phyloP scores from a whole-genome alignment of 92 coral and sea anemone species.

The Epizoanthus scotinus region DNA sequence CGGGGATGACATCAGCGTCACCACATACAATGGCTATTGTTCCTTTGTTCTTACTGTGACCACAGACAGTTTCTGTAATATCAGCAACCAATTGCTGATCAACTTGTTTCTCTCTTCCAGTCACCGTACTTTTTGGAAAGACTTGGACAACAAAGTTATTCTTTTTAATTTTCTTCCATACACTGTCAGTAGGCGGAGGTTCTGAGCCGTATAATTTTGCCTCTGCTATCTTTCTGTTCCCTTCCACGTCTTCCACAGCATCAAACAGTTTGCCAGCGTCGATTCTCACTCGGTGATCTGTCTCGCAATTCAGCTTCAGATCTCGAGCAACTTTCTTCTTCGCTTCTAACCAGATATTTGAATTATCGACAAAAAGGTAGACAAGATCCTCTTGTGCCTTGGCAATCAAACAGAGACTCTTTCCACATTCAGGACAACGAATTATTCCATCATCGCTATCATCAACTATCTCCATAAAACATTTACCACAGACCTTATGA shows the following conservation, averaged over 20 bases:
- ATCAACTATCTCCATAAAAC: background rate
- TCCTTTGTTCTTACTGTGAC: slow-evolving; percentile 32
- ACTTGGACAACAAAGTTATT: slow-evolving; percentile 21
- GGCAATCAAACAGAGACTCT: background rate
- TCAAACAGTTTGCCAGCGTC: slow-evolving; percentile 44
- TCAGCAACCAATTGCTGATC: slow-evolving; percentile 57
- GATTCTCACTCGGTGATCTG: slow-evolving; percentile 48
- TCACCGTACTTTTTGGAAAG: slow-evolving; percentile 11
- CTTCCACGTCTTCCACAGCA: slow-evolving; percentile 43
- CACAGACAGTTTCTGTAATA: slow-evolving; percentile 40
- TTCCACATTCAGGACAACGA: slow-evolving; percentile 23
- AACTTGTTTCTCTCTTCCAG: slow-evolving; percentile 53
- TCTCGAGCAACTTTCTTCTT: slow-evolving; percentile 44
- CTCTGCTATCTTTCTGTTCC: slow-evolving; percentile 36
- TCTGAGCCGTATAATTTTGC: slow-evolving; percentile 49
- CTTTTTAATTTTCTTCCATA: slow-evolving; percentile 38
- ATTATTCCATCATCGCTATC: background rate
- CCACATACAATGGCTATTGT: slow-evolving; percentile 50
- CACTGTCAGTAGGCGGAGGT: slow-evolving; percentile 51
- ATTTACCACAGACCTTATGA: slow-evolving; percentile 34
- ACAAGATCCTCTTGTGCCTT: background rate
- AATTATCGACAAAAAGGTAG: slow-evolving; percentile 50
- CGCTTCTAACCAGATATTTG: slow-evolving; percentile 54
- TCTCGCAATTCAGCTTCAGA: slow-evolving; percentile 7
- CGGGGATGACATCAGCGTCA: slow-evolving; percentile 60